Conservation (phyloP, 2,797 vertebrate species). For the Gymnoscopelus braueri region DNA sequence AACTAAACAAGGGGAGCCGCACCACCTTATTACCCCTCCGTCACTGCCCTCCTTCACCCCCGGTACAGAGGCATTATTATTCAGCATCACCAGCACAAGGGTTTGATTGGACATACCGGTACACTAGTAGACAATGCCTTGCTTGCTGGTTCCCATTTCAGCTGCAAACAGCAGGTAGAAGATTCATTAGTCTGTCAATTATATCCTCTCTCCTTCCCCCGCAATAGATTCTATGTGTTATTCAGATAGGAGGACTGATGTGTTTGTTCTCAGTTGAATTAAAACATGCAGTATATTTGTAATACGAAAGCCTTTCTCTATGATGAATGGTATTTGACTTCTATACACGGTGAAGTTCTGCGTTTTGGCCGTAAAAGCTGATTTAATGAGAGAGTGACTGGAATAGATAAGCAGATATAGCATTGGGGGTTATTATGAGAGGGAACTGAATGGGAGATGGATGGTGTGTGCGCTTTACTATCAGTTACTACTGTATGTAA, state of each 20-base stretch:
- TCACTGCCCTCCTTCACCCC: constrained; percentile 35
- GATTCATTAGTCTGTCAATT: constrained; percentile 67
- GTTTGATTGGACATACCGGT: constrained; percentile 65
- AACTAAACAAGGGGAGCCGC: constrained; percentile 69
- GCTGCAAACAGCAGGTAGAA: constrained; percentile 56
- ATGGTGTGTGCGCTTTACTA: constrained; percentile 58
- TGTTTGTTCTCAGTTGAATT: constrained; percentile 66
- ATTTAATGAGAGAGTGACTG: constrained; percentile 66
- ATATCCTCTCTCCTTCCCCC: not conserved
- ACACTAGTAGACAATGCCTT: constrained; percentile 55
- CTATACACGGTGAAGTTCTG: constrained; percentile 65
- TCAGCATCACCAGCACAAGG: constrained; percentile 45
- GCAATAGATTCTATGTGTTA: constrained; percentile 47
- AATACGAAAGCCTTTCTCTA: constrained; percentile 43
- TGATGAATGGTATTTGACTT: constrained; percentile 67
- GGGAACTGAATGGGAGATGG: constrained; percentile 59
- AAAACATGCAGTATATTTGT: constrained; percentile 65
- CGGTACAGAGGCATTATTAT: constrained; percentile 38
- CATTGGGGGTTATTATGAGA: constrained; percentile 46
- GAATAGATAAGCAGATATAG: constrained; percentile 66
- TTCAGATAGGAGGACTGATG: constrained; percentile 60
- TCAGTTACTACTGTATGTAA: constrained; percentile 52
- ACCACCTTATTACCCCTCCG: constrained; percentile 45
- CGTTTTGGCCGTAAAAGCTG: constrained; percentile 58
- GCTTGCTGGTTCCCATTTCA: constrained; percentile 68